Base-by-base conservation (phyloP, 1,140 invertebrate species). In the Anastatus disparis region DNA sequence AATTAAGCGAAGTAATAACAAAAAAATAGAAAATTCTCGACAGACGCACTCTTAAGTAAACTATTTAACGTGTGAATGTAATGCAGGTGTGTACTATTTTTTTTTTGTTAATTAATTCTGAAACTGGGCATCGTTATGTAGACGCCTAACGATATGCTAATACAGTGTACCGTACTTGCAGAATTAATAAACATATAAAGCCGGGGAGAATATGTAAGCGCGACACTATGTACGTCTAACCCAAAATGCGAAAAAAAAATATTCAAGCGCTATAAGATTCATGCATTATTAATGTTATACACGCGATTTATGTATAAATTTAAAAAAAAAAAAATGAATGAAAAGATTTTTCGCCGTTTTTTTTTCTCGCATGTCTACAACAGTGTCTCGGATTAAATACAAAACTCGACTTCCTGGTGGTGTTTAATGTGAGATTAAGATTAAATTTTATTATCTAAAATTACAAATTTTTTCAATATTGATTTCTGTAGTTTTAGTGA, bases 131-230 rank as follows among this genome's bases (percentile, higher is more conserved):
- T 58, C 58, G 69, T 65, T 20, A 15, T 17, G n/a, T 17, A n/a
- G n/a, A n/a, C 35, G 35, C 35, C 38, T 75, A 80, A 78, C 63
- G 72, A 76, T 72, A 81, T 79, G 77, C 74, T 78, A 79, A 79
- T 80, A n/a, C n/a, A n/a, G 72, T 46, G 44, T 46, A 52, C n/a
- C 24, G 31, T n/a, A 59, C 68, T 71, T 48, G 70, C 35, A 59
- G 70, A 78, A 77, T 78, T 73, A 75, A 76, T 74, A 72, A 73
- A 75, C 38, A 48, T 31, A 20, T n/a, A 48, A 20, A 26, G 15
- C 22, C 8, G 50, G 73, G 74, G 64, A 20, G 62, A 53, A 27
- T 40, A 13, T 31, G 24, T 27, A 27, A 9, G 8, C 20, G 13
- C 44, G 65, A 71, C 26, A 53, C 67, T 64, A 58, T 13, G 58